Evolutionary conservation across 2,113 vertebrate species (phyloP).

Genomic region (Drymodes brunneopygia): DNA sequence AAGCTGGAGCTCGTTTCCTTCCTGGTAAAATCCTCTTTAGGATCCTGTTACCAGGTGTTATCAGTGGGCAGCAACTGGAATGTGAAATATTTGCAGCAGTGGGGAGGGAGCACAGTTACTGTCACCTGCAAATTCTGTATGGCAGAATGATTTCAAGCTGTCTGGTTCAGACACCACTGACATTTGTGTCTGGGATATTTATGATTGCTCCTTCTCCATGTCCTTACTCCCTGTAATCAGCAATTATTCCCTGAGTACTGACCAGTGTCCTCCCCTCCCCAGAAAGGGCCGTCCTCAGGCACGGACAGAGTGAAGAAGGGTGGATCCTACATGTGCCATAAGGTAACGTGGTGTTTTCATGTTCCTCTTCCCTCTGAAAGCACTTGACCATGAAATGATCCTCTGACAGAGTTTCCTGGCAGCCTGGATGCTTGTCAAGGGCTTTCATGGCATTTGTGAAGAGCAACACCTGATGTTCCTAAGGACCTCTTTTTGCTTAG

Average conservation of each 20-base stretch:
- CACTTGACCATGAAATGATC: background rate
- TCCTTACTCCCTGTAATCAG: background rate
- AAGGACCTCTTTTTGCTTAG: background rate
- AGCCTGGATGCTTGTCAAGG: background rate
- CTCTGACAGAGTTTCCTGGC: background rate
- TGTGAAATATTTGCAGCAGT: background rate
- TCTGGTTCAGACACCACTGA: background rate
- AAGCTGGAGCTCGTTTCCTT: background rate
- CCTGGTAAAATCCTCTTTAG: background rate
- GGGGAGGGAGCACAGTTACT: background rate
- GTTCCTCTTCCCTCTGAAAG: background rate
- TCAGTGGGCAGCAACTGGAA: background rate
- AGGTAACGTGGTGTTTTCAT: conserved; percentile 68
- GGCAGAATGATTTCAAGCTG: background rate
- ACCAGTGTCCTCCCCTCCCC: background rate
- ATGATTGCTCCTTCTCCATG: background rate
- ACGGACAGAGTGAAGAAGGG: conserved; percentile 94
- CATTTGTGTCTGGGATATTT: background rate
- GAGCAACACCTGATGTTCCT: background rate
- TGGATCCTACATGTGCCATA: conserved; percentile 98
- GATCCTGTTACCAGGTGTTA: background rate
- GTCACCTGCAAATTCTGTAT: background rate
- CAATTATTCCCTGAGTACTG: background rate
- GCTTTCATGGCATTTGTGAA: background rate
- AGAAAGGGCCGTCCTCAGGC: conserved; percentile 86